Evolutionary conservation across 2,888 invertebrate species (phyloP).

Genomic region (Choreutis nemorana): DNA sequence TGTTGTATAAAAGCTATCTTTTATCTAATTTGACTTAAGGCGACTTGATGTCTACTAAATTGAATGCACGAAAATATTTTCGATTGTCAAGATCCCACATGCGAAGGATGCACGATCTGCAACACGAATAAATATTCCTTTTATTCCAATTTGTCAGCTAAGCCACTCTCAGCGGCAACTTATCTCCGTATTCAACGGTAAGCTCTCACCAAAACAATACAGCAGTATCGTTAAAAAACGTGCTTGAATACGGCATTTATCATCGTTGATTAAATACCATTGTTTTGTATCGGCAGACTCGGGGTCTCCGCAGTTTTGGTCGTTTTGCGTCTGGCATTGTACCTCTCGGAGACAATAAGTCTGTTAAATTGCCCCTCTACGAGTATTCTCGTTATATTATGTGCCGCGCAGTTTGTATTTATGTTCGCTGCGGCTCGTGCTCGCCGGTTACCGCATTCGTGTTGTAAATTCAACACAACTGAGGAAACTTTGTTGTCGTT

Average conservation of each 20-base stretch:
- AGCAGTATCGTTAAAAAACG: slow-evolving; percentile 64
- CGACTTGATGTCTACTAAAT: no score
- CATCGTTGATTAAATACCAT: slow-evolving; percentile 67
- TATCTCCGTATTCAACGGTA: slow-evolving; percentile 61
- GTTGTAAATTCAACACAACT: slow-evolving; percentile 31
- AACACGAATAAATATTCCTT: slow-evolving; percentile 64
- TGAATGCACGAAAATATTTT: no score
- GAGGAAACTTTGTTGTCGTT: no score
- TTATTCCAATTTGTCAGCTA: slow-evolving; percentile 67
- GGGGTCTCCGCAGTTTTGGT: slow-evolving; percentile 34
- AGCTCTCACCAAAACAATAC: slow-evolving; percentile 66
- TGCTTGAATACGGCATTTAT: slow-evolving; percentile 64
- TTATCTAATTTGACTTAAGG: no score
- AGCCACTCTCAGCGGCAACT: slow-evolving; percentile 62
- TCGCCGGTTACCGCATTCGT: slow-evolving; percentile 22
- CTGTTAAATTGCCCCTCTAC: slow-evolving; percentile 63
- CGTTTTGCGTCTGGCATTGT: slow-evolving; percentile 57
- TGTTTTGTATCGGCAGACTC: slow-evolving; percentile 61
- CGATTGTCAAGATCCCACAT: slow-evolving; percentile 16
- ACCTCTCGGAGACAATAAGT: slow-evolving; percentile 61
- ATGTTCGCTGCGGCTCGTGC: slow-evolving; percentile 33
- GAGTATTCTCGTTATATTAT: slow-evolving; percentile 50
- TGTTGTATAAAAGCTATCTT: no score
- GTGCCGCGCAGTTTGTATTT: slow-evolving; percentile 39
- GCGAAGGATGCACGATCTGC: slow-evolving; percentile 17